Base-by-base conservation (phyloP, 2,888 invertebrate genomes). In the Stegophylla sp. region DNA sequence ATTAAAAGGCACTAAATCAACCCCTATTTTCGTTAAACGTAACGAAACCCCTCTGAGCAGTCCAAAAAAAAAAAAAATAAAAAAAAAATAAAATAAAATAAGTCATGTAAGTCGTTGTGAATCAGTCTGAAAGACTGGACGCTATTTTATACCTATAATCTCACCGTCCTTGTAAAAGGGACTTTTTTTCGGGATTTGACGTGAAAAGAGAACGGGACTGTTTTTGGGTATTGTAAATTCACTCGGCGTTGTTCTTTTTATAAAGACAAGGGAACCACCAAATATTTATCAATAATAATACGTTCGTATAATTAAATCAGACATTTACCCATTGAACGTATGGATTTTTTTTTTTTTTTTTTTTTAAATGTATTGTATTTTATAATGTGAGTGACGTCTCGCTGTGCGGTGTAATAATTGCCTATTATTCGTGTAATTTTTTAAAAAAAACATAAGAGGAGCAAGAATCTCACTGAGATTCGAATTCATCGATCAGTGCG, bases 1-100 rank as follows among this genome's bases (percentile, higher is more conserved):
- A 69, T 79, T 79, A 79, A 79, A 79, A 79, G 61, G 79, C 79
- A 79, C 69, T 79, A 79, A 79, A 79, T 79, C 79, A 79, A 79
- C 79, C 79, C 79, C 69, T 48, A 79, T 79, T 71, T 74, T 34
- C 34, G 43, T 43, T 28, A 23, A 64, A 45, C 34, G 23, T 41
- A 75, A 56, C 56, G 10, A 7, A 74, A 64, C 26, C 63, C 75
- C 63, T 63, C 75, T 34, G 45, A 45, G 26, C n/a, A n/a, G 41
- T 61, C 9, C 23, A 45, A 23, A 67, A 48, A 43, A 20, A 67
- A 63, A 23, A 51, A 2, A 48, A 48, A 12, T 12, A n/a, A 48
- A n/a, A 59, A 73, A 56, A 59, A 73, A 73, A 59, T n/a, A n/a
- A n/a, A n/a, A n/a, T n/a, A n/a, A n/a, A n/a, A n/a, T n/a, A 71